Conservation (phyloP, 2,888 invertebrate genomes). For the Pyrgus malvae region DNA sequence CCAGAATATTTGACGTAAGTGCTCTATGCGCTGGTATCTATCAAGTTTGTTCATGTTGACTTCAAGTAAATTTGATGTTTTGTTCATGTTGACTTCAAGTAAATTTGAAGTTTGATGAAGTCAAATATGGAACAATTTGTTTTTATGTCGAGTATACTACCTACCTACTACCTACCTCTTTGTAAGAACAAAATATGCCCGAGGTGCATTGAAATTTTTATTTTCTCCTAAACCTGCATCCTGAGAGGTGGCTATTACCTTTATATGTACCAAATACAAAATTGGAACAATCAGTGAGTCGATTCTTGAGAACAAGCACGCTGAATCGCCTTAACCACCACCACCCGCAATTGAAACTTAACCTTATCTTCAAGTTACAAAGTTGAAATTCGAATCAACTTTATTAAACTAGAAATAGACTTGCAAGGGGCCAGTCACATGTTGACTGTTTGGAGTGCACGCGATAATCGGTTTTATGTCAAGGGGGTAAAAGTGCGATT, state of each 20-base stretch:
- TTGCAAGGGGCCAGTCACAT: constrained; percentile 16
- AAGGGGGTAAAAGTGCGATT: background rate
- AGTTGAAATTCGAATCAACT: constrained; percentile 22
- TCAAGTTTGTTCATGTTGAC: constrained; percentile 12
- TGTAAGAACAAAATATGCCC: background rate
- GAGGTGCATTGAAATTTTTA: constrained; percentile 20
- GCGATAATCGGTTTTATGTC: constrained; percentile 3
- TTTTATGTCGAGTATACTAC: no score
- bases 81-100: constrained; percentile 17
- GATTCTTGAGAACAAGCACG: constrained; percentile 19
- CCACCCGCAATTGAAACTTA: background rate
- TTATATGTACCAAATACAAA: constrained; percentile 24
- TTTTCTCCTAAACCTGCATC: constrained; percentile 13
- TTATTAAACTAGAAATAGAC: constrained; percentile 21
- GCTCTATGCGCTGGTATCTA: constrained; percentile 21
- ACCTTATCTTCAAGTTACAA: constrained; percentile 2
- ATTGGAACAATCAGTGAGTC: constrained; percentile 25
- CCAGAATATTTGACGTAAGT: constrained; percentile 6
- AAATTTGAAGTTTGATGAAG: background rate
- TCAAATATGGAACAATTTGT: constrained; percentile 9
- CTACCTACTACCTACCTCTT: no score
- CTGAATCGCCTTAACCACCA: background rate
- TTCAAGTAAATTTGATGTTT: constrained; percentile 7
- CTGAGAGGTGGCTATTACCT: constrained; percentile 14
- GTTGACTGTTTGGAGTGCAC: constrained; percentile 7